Evolutionary conservation across 2,888 invertebrate species (phyloP).

Genomic region (Zaprionus bogoriensis): DNA sequence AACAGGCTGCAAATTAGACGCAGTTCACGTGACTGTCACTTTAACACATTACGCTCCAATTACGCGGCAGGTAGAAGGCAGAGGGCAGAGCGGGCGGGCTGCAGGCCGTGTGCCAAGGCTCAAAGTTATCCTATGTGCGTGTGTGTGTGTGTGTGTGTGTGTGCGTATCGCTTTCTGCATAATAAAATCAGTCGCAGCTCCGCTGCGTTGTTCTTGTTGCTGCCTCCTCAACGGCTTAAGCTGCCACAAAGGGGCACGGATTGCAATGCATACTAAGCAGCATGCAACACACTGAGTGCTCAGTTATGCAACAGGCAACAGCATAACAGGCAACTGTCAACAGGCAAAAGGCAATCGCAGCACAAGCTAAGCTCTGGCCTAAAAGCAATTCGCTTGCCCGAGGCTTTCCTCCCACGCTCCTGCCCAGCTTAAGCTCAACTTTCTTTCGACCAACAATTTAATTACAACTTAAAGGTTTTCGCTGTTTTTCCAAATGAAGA

Average conservation of each 20-base stretch:
- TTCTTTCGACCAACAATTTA: conserved; percentile 45
- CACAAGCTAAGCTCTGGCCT: conserved; percentile 10
- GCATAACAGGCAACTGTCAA: background rate
- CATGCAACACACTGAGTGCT: conserved; percentile 9
- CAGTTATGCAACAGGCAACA: conserved; percentile 53
- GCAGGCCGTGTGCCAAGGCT: background rate
- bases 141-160: background rate
- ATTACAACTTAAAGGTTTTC: conserved; percentile 68
- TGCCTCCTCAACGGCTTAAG: conserved; percentile 22
- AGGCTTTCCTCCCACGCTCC: background rate
- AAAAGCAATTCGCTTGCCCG: conserved; percentile 32
- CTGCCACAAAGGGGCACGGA: conserved; percentile 51
- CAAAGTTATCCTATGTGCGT: background rate
- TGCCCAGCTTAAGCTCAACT: background rate
- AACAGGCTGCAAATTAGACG: conserved; percentile 62
- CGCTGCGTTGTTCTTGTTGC: conserved; percentile 11
- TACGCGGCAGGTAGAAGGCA: conserved; percentile 40
- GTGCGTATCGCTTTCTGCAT: conserved; percentile 66
- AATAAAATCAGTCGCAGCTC: conserved; percentile 60
- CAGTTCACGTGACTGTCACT: conserved; percentile 67
- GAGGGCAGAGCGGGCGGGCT: background rate
- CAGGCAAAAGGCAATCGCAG: background rate
- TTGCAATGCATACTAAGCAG: conserved; percentile 73
- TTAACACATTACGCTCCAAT: conserved; percentile 76
- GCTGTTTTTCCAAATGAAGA: too few species aligned